phyloP scores from a whole-genome alignment of 1,140 invertebrate genomes.

The Harlomillsia oculata region DNA sequence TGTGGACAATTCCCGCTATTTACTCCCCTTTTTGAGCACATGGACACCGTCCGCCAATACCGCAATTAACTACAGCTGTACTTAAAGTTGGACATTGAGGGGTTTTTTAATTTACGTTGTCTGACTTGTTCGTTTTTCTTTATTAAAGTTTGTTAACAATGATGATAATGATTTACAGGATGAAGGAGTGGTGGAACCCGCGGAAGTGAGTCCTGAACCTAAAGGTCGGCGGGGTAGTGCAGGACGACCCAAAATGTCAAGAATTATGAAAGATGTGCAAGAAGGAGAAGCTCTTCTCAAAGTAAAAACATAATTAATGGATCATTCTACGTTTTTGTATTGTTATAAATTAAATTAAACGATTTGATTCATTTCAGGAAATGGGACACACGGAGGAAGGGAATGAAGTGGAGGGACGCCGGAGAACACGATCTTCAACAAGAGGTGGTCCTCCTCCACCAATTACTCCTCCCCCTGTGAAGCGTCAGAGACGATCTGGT shows the following conservation, averaged over 20 bases:
- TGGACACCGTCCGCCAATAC: too few species aligned
- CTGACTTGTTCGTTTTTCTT: background rate
- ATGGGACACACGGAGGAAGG: constrained; percentile 30
- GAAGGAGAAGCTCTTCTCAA: constrained; percentile 33
- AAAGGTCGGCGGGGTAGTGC: constrained; percentile 24
- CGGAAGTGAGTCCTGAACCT: background rate
- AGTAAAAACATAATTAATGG: constrained; percentile 14
- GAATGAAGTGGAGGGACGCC: constrained; percentile 21
- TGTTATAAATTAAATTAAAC: constrained; percentile 4
- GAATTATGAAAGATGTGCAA: constrained; percentile 35
- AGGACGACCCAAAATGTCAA: constrained; percentile 24
- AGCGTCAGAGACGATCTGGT: constrained; percentile 19
- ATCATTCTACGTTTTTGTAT: background rate
- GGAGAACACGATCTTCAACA: constrained; percentile 23
- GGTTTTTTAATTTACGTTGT: background rate
- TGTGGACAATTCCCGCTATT: constrained; percentile 14
- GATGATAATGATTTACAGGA: background rate
- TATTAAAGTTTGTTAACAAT: background rate
- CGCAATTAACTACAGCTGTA: background rate
- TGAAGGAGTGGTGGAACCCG: background rate
- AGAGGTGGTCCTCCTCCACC: constrained; percentile 23
- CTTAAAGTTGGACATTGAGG: background rate
- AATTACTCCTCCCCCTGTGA: constrained; percentile 27
- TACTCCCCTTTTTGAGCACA: constrained; percentile 7
- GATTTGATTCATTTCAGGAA: constrained; percentile 26